phyloP scores from a whole-genome alignment of 2,888 invertebrate genomes.

The Bugula neritina region DNA sequence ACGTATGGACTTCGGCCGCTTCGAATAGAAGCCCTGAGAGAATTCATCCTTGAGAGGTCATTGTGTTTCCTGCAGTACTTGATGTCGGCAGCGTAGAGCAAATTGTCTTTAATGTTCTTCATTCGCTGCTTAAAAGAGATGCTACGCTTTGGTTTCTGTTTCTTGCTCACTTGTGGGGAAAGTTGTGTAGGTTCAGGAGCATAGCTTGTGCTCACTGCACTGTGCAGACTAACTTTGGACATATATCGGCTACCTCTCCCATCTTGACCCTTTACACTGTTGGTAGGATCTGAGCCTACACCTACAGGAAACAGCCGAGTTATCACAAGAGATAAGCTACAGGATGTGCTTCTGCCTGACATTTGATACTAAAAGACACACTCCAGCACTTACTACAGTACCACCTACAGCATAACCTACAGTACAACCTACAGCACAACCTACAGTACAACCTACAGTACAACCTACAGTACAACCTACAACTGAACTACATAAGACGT shows the following conservation, averaged over 20 bases:
- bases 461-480: no score
- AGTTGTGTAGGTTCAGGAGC: not conserved
- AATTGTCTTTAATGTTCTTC: constrained; percentile 1
- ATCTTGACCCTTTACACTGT: not conserved
- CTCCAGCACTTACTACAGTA: no score
- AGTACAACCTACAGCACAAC: no score
- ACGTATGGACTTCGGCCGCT: constrained; percentile 13
- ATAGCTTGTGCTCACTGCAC: not conserved
- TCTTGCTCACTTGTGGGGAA: not conserved
- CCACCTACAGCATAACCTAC: no score
- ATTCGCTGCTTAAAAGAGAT: constrained; percentile 19
- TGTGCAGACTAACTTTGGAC: not conserved
- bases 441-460: no score
- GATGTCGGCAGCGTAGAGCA: not conserved
- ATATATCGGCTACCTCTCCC: not conserved
- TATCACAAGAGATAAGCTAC: no score
- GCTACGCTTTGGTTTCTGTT: not conserved
- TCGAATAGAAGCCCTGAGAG: not conserved
- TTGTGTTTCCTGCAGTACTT: constrained; percentile 13
- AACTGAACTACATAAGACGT: no score
- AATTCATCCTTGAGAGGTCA: constrained; percentile 16
- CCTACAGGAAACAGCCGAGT: no score
- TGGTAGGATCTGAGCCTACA: not conserved
- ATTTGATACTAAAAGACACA: no score
- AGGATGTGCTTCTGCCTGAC: no score